These are phyloP conservation scores for Netelia fuscicornis DNA, from an alignment of 2,888 invertebrate species.

Conservation along the genomic window DNA sequence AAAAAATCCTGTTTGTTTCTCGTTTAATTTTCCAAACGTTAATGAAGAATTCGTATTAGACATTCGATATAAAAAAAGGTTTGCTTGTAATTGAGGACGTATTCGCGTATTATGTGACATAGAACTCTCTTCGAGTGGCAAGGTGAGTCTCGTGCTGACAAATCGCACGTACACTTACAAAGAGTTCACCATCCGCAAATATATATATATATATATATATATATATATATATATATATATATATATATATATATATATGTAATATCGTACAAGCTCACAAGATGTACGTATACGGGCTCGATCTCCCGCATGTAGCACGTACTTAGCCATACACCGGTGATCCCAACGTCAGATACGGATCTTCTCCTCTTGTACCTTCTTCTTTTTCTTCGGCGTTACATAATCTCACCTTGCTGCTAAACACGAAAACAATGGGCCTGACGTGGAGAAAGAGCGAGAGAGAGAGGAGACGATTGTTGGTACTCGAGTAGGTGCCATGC, in stretches of 20 bases:
- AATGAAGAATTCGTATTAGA: too few relatives aligned
- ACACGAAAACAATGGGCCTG: slow-evolving; percentile 81
- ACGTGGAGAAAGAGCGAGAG: slow-evolving; percentile 78
- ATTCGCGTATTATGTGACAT: slow-evolving; percentile 19
- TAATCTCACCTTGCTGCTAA: slow-evolving; percentile 83
- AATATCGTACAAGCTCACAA: slow-evolving; percentile 4
- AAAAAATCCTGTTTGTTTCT: too few relatives aligned
- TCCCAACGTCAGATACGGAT: slow-evolving; percentile 76
- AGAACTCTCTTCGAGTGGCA: slow-evolving; percentile 49
- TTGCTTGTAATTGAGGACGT: slow-evolving; percentile 10
- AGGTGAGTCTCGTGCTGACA: slow-evolving; percentile 58
- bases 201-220: not conserved
- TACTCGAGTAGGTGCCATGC: slow-evolving; percentile 54
- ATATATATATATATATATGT: not conserved
- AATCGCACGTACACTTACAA: slow-evolving; percentile 24
- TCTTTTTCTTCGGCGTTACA: slow-evolving; percentile 74
- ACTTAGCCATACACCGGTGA: slow-evolving; percentile 75
- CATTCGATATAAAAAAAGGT: too few relatives aligned
- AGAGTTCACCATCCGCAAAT: not conserved
- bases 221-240: too few relatives aligned
- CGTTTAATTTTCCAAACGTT: too few relatives aligned
- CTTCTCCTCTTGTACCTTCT: slow-evolving; percentile 13
- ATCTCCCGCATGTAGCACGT: slow-evolving; percentile 71
- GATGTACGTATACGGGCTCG: slow-evolving; percentile 60
- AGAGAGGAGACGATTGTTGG: slow-evolving; percentile 42